phyloP scores from a whole-genome alignment of 2,888 invertebrate species.

The Agonopterix arenella region DNA sequence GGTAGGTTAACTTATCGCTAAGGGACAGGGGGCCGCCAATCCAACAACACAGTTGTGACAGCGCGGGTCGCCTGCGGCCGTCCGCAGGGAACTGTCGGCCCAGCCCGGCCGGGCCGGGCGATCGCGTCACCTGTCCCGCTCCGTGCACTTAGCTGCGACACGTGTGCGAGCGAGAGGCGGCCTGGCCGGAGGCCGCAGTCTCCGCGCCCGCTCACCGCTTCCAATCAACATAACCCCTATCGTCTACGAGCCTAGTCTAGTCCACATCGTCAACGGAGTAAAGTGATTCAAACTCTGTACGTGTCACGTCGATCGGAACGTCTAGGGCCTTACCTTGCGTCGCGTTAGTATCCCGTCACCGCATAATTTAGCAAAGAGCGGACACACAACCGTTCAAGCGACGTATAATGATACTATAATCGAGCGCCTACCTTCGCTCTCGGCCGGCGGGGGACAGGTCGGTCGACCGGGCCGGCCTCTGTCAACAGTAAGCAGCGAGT shows the following conservation, averaged over 20 bases:
- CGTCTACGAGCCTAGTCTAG: background rate
- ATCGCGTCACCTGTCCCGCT: constrained; percentile 42
- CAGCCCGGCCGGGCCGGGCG: constrained; percentile 20
- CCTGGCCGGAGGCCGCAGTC: background rate
- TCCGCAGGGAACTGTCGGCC: constrained; percentile 74
- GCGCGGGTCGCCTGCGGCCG: constrained; percentile 47
- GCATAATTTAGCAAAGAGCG: constrained; percentile 32
- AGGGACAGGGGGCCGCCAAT: constrained; percentile 74
- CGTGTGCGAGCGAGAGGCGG: too few relatives aligned
- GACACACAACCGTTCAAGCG: constrained; percentile 43
- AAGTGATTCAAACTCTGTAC: background rate
- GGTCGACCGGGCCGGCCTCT: constrained; percentile 14
- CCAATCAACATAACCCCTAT: background rate
- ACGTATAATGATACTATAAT: constrained; percentile 25
- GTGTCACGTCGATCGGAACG: constrained; percentile 2
- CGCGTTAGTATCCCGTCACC: constrained; percentile 38
- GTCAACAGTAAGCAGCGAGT: constrained; percentile 18
- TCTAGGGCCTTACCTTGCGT: constrained; percentile 10
- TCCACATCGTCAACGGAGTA: background rate
- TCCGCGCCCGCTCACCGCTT: background rate
- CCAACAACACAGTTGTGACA: constrained; percentile 76
- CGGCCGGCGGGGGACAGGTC: constrained; percentile 8
- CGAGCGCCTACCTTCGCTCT: constrained; percentile 44
- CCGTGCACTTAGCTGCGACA: background rate
- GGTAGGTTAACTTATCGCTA: constrained; percentile 21